Evolutionary conservation across 2,113 vertebrate species (phyloP).

Genomic region (Otis tarda): DNA sequence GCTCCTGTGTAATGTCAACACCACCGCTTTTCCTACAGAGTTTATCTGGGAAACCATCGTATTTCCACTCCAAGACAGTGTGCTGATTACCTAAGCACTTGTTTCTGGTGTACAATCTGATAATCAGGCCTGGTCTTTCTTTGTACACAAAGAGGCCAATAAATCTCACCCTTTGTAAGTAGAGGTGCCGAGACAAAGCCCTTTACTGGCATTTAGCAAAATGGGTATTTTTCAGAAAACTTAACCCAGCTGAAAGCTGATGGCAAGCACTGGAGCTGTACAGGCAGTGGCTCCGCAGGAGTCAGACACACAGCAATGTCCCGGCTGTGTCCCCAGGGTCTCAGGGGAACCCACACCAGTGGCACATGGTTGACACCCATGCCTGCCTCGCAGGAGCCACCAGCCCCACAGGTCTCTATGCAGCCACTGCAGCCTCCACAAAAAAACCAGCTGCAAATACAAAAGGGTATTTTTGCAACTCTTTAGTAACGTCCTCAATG

Average conservation of each 20-base stretch:
- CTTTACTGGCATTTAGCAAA: slow-evolving; percentile 78
- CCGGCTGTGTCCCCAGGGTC: neutral
- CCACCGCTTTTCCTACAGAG: slow-evolving; percentile 69
- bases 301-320: neutral
- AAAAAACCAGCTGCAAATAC: neutral
- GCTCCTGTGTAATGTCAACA: slow-evolving; percentile 74
- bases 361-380: neutral
- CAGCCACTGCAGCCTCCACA: fast-evolving
- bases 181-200: slow-evolving; percentile 76
- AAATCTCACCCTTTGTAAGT: slow-evolving; percentile 76
- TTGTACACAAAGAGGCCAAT: slow-evolving; percentile 80
- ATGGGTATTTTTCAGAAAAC: slow-evolving; percentile 60
- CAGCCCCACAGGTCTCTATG: fast-evolving
- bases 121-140: slow-evolving; percentile 76
- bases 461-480: neutral
- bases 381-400: neutral
- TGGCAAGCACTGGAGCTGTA: neutral
- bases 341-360: neutral
- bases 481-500: neutral
- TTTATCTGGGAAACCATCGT: slow-evolving; percentile 78
- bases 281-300: neutral
- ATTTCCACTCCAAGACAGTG: slow-evolving; percentile 75
- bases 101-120: slow-evolving; percentile 79
- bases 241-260: slow-evolving; percentile 29
- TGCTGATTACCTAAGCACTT: slow-evolving; percentile 80